Percentiles rank a stretch among this genome's conserved stretches.
Evolutionary conservation across 2,113 vertebrate genomes (phyloP).

Genomic region (Ondatra zibethicus): DNA sequence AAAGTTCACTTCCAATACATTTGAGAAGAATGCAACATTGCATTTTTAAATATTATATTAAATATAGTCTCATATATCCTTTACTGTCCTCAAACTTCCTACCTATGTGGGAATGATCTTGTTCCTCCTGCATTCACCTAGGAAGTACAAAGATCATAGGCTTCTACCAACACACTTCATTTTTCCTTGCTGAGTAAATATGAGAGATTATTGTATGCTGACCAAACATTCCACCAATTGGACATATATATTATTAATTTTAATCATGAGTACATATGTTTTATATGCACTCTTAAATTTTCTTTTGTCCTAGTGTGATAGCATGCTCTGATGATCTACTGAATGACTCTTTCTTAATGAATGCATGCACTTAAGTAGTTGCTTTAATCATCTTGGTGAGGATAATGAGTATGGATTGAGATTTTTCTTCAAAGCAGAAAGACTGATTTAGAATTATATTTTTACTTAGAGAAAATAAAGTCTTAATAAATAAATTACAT

Average conservation of each 20-base stretch:
- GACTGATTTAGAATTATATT: background rate
- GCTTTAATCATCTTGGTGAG: background rate
- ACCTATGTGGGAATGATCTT: background rate
- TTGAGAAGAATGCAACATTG: background rate
- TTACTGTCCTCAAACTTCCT: background rate
- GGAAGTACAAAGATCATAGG: rapidly evolving
- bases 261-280: background rate
- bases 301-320: background rate
- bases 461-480: background rate
- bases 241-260: background rate
- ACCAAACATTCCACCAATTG: background rate
- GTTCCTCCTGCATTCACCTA: rapidly evolving
- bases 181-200: background rate
- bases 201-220: too few relatives aligned
- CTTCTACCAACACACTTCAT: background rate
- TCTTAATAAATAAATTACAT: background rate
- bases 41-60: background rate
- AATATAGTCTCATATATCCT: background rate
- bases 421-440: background rate
- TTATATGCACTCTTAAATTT: too few relatives aligned
- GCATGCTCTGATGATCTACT: background rate
- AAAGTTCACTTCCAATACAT: background rate
- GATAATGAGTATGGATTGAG: background rate
- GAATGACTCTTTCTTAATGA: background rate
- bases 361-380: background rate